Base-by-base conservation (phyloP, 2,113 vertebrate genomes). In the Notarius quadriscutis region DNA sequence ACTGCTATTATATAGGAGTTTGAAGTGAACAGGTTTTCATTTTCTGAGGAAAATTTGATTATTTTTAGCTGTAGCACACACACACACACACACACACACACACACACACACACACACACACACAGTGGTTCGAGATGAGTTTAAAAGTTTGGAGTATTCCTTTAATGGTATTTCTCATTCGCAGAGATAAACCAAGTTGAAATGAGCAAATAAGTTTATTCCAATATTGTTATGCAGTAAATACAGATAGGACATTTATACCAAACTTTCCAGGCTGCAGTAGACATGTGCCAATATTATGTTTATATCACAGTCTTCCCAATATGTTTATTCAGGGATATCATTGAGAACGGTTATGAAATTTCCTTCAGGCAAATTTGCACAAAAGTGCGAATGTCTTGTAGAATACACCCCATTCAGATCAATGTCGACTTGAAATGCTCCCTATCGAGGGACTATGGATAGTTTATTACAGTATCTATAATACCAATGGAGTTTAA, bases 181-280 rank as follows among this genome's bases (percentile, higher is more conserved):
- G 55, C 53, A 25, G 8, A 55, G 50, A 48, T 20, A 60, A 87
- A 65, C 14, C 17, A 72, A 83, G 27, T 22, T 15, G 20, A 30
- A 92, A 95, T 95, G 94, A 96, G 53, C 86, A 89, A 89, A 88
- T 88, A 89, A 85, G 74, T 92, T 93, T 92, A 93, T 92, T 93
- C 79, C 90, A 93, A 91, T 86, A 74, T 89, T 85, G 84, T 91
- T 85, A 89, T 91, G 90, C 88, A 91, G 72, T 88, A 87, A 91
- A 87, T 88, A 92, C 90, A 85, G 81, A 83, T 90, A 88, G 79
- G 77, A 90, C 81, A 89, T 89, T 87, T 84, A 89, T 81, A 88
- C 87, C 84, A 91, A 85, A 89, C 85, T 69, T 86, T 77, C 80
- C 83, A 85, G 34, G 50, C 75, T 88, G 82, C 84, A 18, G 63